Percentiles rank a stretch among this genome's conserved stretches.
Evolutionary conservation across 2,888 invertebrate genomes (phyloP).

Genomic region (Chalcosyrphus nemorum): DNA sequence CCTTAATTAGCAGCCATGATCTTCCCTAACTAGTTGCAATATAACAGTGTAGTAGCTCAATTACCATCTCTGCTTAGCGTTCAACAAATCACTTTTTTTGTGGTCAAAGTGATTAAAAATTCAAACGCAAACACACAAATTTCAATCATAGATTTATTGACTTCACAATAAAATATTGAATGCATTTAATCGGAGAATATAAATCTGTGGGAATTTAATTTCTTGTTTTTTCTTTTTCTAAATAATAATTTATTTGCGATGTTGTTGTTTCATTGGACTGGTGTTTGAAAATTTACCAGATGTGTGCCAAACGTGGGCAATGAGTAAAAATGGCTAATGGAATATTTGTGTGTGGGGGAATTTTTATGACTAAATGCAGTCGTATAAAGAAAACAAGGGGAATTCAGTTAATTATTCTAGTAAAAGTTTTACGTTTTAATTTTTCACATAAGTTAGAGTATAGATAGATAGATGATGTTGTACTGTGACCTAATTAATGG

Average conservation of each 20-base stretch:
- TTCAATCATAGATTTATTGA: conserved; percentile 8
- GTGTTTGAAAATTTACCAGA: conserved; percentile 8
- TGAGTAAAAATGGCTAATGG: not conserved
- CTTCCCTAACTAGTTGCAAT: too few species aligned
- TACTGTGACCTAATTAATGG: too few species aligned
- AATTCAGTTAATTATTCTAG: not conserved
- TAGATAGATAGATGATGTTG: too few species aligned
- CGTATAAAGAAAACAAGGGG: not conserved
- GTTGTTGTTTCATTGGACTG: not conserved
- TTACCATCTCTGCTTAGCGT: not conserved
- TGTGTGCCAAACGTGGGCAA: not conserved
- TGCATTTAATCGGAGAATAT: not conserved
- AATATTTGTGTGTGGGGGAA: not conserved
- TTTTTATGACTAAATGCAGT: not conserved
- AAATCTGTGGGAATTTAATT: not conserved
- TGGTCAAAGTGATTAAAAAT: conserved; percentile 15
- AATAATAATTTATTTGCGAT: conserved; percentile 11
- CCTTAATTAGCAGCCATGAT: not conserved
- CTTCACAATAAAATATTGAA: conserved; percentile 8
- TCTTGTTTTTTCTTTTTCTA: not conserved
- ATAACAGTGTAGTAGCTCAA: too few species aligned
- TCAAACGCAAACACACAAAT: conserved; percentile 24
- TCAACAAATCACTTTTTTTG: not conserved
- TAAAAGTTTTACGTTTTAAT: not conserved
- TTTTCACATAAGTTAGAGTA: too few species aligned